Evolutionary conservation across 2,113 vertebrate species (phyloP).

Genomic region (Lophius piscatorius): DNA sequence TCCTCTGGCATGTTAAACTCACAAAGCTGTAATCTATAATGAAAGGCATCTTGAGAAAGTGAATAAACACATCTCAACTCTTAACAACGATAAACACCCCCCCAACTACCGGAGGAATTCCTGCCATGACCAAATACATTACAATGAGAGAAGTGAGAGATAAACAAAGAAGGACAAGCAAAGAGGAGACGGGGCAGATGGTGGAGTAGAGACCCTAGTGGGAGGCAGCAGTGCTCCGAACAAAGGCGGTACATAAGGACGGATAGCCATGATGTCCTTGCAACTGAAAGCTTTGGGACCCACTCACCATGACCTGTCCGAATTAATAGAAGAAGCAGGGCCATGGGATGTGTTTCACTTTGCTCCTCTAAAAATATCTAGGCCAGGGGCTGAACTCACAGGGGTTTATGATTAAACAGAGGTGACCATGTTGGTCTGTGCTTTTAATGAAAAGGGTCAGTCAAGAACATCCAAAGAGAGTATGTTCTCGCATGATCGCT

Average conservation of each 20-base stretch:
- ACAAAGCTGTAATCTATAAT: conserved; percentile 8
- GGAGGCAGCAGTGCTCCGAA: conserved; percentile 3
- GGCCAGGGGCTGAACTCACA: conserved; percentile 9
- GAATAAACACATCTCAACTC: conserved; percentile 37
- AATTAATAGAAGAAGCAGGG: conserved; percentile 41
- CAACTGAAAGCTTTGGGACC: conserved; percentile 22
- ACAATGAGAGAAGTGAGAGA: conserved; percentile 47
- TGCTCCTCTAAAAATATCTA: conserved; percentile 23
- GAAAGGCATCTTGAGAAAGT: conserved; percentile 23
- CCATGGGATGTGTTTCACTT: conserved; percentile 38
- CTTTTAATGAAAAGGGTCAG: conserved; percentile 22
- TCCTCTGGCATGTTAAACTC: conserved; percentile 2
- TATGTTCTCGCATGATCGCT: conserved; percentile 24
- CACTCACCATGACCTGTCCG: conserved; percentile 32
- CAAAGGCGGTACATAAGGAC: conserved; percentile 31
- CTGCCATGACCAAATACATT: conserved; percentile 37
- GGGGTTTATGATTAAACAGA: conserved; percentile 34
- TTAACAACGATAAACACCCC: conserved; percentile 30
- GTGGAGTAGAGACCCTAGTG: not conserved
- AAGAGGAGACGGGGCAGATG: conserved; percentile 15
- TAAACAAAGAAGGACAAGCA: conserved; percentile 46
- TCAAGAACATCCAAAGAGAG: conserved; percentile 24
- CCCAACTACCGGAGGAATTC: conserved; percentile 36
- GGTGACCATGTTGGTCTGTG: not conserved
- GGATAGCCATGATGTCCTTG: conserved; percentile 19